Percentiles rank a stretch among this genome's conserved stretches.
phyloP scores from a whole-genome alignment of 2,888 invertebrate species.

The Neoitamus cyanurus region DNA sequence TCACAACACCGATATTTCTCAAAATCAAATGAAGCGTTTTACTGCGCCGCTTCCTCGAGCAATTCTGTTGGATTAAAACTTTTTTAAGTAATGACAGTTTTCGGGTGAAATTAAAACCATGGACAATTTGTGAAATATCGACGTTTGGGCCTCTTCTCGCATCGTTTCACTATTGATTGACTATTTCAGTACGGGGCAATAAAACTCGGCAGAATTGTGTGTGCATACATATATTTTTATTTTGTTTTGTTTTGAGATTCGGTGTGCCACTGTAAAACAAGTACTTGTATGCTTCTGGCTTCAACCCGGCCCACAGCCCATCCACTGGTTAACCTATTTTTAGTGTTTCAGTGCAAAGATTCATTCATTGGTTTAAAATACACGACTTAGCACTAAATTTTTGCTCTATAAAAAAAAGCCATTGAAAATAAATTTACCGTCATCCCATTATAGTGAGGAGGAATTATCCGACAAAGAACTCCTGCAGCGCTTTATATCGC shows the following conservation, averaged over 20 bases:
- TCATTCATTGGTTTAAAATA: conserved; percentile 31
- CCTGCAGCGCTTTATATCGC: conserved; percentile 53
- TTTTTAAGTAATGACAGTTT: not conserved
- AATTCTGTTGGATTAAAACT: not conserved
- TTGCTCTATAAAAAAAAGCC: conserved; percentile 23
- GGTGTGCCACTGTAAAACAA: not conserved
- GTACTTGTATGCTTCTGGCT: not conserved
- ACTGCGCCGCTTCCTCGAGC: not conserved
- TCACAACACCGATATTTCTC: not conserved
- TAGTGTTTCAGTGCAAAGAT: conserved; percentile 37
- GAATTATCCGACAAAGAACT: conserved; percentile 55
- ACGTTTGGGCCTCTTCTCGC: not conserved
- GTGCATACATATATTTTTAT: not conserved
- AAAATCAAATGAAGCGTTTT: not conserved
- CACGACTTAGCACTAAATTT: conserved; percentile 38
- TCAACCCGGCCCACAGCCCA: not conserved
- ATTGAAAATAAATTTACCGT: conserved; percentile 32
- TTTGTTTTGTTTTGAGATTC: not conserved
- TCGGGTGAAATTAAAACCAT: not conserved
- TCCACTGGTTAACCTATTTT: not conserved
- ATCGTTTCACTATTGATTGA: not conserved
- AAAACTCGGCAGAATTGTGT: not conserved
- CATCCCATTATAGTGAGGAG: conserved; percentile 2
- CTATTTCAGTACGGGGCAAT: not conserved
- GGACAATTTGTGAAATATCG: not conserved